These are phyloP conservation scores for Peromyscus leucopus DNA, from an alignment of 2,113 vertebrate genomes.

Conservation along the genomic window DNA sequence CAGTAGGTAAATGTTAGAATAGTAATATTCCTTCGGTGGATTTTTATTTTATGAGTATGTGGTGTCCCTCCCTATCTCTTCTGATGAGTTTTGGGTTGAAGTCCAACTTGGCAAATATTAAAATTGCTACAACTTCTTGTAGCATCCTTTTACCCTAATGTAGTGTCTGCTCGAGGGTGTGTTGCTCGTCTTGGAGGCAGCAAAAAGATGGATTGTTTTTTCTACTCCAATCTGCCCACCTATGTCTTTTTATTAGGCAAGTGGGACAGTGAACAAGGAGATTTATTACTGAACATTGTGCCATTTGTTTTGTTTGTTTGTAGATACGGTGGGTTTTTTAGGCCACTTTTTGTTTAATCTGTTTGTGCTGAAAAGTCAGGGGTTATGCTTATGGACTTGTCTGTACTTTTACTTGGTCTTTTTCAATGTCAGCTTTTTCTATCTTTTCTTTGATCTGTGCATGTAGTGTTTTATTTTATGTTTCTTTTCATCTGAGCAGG, in stretches of 20 bases:
- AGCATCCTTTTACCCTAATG: background rate
- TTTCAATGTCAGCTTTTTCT: background rate
- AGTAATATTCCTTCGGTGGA: background rate
- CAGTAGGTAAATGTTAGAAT: background rate
- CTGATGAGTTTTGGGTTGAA: background rate
- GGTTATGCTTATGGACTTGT: background rate
- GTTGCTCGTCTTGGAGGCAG: background rate
- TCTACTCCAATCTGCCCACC: background rate
- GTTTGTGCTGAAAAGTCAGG: background rate
- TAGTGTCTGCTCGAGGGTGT: background rate
- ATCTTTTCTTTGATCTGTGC: background rate
- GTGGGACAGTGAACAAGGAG: background rate
- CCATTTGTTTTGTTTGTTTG: background rate
- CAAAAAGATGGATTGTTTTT: background rate
- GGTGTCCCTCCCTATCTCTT: background rate
- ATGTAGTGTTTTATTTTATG: background rate
- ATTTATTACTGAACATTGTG: background rate
- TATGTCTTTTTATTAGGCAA: background rate
- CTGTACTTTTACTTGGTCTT: background rate
- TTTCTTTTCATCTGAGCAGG: background rate
- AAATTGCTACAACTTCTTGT: background rate
- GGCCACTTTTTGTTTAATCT: background rate
- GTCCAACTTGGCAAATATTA: background rate
- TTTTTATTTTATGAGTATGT: background rate
- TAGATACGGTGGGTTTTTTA: background rate